Conservation (phyloP, 2,888 invertebrate genomes). For the Brassicogethes aeneus region DNA sequence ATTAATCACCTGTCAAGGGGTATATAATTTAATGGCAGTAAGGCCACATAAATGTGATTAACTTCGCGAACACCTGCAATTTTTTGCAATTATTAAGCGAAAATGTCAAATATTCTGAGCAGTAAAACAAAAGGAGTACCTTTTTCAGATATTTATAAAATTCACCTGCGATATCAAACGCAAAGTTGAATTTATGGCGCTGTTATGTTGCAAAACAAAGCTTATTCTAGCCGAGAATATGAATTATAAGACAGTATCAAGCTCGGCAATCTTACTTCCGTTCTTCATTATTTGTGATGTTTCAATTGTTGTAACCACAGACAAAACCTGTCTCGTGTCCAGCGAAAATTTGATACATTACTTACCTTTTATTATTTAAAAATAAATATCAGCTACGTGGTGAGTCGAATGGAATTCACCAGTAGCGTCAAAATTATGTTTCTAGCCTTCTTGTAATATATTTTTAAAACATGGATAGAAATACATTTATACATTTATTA, state of each 20-base stretch:
- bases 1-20: constrained; percentile 3
- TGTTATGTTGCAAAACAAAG: not conserved
- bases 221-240: not conserved
- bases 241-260: not conserved
- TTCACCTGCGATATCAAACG: not conserved
- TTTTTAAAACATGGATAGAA: too few species aligned
- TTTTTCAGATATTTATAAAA: not conserved
- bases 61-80: constrained; percentile 2
- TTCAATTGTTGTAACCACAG: not conserved
- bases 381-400: too few species aligned
- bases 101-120: not conserved
- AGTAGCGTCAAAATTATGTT: too few species aligned
- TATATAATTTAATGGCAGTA: not conserved
- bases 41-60: not conserved
- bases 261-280: not conserved
- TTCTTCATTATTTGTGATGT: not conserved
- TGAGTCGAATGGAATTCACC: too few species aligned
- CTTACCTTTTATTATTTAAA: too few species aligned
- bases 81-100: constrained; percentile 3
- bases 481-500: too few species aligned
- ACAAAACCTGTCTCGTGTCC: not conserved
- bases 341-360: not conserved
- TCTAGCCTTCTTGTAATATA: too few species aligned
- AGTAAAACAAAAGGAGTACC: not conserved
- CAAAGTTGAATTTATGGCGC: not conserved